Conservation (phyloP, 2,113 vertebrate species). For the Nanger granti region DNA sequence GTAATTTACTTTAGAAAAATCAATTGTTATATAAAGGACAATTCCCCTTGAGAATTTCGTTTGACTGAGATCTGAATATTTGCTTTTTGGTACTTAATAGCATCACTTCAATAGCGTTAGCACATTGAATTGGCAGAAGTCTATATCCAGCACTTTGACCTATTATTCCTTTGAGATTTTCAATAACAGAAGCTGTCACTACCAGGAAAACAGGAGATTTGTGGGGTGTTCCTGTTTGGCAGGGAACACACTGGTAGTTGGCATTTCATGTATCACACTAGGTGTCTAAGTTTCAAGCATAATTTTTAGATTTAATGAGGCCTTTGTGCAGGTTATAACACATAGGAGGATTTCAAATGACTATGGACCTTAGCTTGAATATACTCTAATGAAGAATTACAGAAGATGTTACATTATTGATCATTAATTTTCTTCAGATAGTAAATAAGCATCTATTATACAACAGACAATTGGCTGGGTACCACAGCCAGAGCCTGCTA, state of each 20-base stretch:
- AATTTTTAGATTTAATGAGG: neutral
- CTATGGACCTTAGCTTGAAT: neutral
- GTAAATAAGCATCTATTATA: neutral
- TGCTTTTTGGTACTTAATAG: slow-evolving; percentile 16
- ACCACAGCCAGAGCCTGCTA: neutral
- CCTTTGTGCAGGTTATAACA: neutral
- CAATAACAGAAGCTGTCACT: slow-evolving; percentile 13
- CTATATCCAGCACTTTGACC: neutral
- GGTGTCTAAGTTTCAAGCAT: neutral
- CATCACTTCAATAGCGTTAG: neutral
- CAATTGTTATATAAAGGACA: slow-evolving; percentile 32
- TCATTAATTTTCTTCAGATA: neutral
- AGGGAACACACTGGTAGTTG: neutral
- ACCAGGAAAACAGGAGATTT: neutral
- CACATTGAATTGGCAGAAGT: neutral
- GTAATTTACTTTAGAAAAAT: slow-evolving; percentile 49
- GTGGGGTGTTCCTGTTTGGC: neutral
- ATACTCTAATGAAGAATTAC: neutral
- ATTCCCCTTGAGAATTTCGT: neutral
- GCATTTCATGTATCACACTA: neutral
- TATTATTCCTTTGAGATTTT: slow-evolving; percentile 27
- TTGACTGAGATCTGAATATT: slow-evolving; percentile 62
- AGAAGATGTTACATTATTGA: neutral
- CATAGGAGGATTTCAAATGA: neutral
- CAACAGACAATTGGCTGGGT: neutral